Evolutionary conservation across 2,797 vertebrate species (phyloP), one percentile per base, ranked within the genome.

Genomic region (Acanthurus lineatus): DNA sequence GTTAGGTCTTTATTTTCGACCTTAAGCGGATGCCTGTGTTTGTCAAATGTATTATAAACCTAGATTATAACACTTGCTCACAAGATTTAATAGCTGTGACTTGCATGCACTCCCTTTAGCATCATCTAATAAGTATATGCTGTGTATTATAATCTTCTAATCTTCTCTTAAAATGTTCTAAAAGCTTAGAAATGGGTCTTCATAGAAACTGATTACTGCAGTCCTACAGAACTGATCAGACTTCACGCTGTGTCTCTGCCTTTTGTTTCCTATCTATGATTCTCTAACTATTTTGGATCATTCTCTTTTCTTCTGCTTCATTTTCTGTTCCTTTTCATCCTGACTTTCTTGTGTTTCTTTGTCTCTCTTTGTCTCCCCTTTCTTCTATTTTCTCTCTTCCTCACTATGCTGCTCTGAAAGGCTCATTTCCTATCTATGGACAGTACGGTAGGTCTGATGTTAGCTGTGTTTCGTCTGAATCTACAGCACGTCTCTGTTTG

Each of bases 361-460:
- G 19, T 79, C 62, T 77, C 45, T 79, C 57, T 72, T 66, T 62
- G 35, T 62, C 48, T 52, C 60, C 48, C 47, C 48, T 83, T 38
- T 68, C 40, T 76, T 35, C 7, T 45, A 47, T 71, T 42, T 58
- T 58, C 48, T 72, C 72, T 79, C 65, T 73, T 70, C 63, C 58
- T 85, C 67, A 60, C 88, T 82, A 61, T 82, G 91, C 92, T 90
- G 92, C 93, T 54, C 82, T 88, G 72, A 93, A 94, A 96, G 94
- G 96, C 88, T 95, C 94, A 44, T 93, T 95, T 92, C 95, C 94
- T 59, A 94, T 92, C 87, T 96, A 96, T 85, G 96, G 96, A 95
- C 95, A 94, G 88, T 96, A 94, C 88, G 95, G 95, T 96, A 96
- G 92, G 95, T 94, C 77, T 78, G 32, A 86, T 60, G 40, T 67